Evolutionary conservation across 2,888 invertebrate species (phyloP), one percentile per base, ranked within the genome.

Genomic region (Dynastes maya): DNA sequence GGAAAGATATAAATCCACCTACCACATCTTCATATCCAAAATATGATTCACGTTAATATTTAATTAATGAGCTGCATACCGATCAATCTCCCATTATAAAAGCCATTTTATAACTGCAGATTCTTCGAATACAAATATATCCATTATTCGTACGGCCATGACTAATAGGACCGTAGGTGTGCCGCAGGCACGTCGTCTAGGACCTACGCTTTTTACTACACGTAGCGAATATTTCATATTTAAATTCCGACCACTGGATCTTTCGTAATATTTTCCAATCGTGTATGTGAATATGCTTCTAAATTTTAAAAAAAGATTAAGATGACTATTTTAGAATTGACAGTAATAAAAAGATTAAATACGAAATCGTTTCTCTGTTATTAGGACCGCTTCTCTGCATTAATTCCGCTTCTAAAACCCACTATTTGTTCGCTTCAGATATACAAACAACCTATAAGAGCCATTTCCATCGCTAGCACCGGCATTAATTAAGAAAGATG

Each of bases 401-500:
- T 63, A 63, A 32, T 63, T 63, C 63, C 5, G 63, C 13, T 63
- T 63, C 45, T 45, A 45, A 8, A 45, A 11, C 45, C 45, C 45
- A 45, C 45, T 2, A 45, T 45, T 45, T 45, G 11, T 45, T 8
- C 45, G 45, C 45, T 45, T 9, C 45, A 37, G 45, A 45, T 45
- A 45, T 45, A 45, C 27, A 32, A 29, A 29, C 32, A 13, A 29
- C 1, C 1, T 29, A 63, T 9, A 63, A 13, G 27, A 5, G 29
- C 32, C 13, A 11, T 32, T 63, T 63, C 27, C 13, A 29, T 63
- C 11, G 29, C 32, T 11, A 13, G n/a, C 55, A 11, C 2, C 63
- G 63, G 63, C 32, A 63, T 63, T 63, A 63, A 63, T 63, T 63
- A 63, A 63, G 29, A 29, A 63, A 63, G 63, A 63, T 63, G 63